phyloP scores from a whole-genome alignment of 2,797 vertebrate genomes.

The Martes flavigula region DNA sequence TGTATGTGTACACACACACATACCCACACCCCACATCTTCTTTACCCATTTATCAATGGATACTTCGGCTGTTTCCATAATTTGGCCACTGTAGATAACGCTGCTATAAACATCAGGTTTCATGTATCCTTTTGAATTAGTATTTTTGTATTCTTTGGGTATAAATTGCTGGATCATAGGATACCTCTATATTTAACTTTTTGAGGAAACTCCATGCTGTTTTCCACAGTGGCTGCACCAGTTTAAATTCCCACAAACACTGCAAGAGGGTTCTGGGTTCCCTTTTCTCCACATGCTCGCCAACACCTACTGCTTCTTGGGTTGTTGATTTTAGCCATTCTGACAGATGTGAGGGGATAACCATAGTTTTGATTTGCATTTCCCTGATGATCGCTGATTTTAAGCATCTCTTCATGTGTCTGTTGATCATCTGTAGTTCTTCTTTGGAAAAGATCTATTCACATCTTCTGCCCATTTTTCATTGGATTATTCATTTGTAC shows the following conservation, averaged over 20 bases:
- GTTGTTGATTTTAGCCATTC: neutral
- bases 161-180: neutral
- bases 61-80: neutral
- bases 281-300: neutral
- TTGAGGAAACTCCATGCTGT: neutral
- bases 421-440: neutral
- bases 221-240: neutral
- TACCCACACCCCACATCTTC: neutral
- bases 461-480: neutral
- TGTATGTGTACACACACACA: neutral
- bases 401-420: neutral
- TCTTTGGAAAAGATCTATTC: neutral
- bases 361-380: neutral
- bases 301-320: neutral
- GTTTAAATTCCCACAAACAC: neutral
- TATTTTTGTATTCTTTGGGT: neutral
- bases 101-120: neutral
- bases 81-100: neutral
- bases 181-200: neutral
- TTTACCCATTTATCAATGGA: neutral
- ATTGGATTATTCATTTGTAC: neutral
- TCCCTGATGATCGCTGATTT: neutral
- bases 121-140: neutral
- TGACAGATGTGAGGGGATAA: neutral
- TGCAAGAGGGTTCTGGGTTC: neutral